Base-by-base conservation (phyloP, 2,888 invertebrate genomes). In the Vandiemenella viatica region DNA sequence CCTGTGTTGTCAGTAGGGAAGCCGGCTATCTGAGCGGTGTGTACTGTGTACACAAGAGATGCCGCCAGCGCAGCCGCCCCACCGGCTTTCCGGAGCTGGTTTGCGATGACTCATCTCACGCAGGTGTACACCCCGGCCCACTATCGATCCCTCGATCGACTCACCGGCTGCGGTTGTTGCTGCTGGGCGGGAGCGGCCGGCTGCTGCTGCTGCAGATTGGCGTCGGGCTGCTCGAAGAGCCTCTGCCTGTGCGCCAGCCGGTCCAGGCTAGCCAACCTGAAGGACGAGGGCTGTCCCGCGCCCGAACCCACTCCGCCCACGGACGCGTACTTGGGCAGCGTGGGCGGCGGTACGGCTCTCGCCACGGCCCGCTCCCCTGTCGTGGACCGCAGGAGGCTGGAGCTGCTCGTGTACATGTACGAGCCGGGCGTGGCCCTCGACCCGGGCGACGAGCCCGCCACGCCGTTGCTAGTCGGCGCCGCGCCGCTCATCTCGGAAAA, bases 231-330 rank as follows among this genome's bases (percentile, higher is more conserved):
- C 56, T 80, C 86, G 62, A 85, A 80, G 60, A 86, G 79, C 63
- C 86, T 79, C 66, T 87, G 87, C 52, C 86, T 74, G 58, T 84
- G 75, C 43, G 87, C 87, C 62, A 88, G 72, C 63, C 86, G 76
- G 67, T 88, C 88, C 55, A 88, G 75, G 64, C 86, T 86, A 48
- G 86, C 83, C 58, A 87, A 72, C 55, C 73, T 66, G 67, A 86
- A 87, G 48, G 85, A 84, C 49, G 57, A 57, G 37, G 55, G 52
- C n/a, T n/a, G n/a, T n/a, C n/a, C n/a, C n/a, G n/a, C n/a, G n/a
- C n/a, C n/a, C n/a, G n/a, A n/a, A n/a, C n/a, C n/a, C n/a, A n/a
- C n/a, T 59, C 83, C 80, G 58, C 81, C 80, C 55, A 77, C 70
- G 58, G 78, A 78, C 59, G 83, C 82, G 64, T 84, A 84, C 64